Evolutionary conservation across 2,888 invertebrate species (phyloP), one percentile per base, ranked within the genome.

Genomic region (Clunio marinus): DNA sequence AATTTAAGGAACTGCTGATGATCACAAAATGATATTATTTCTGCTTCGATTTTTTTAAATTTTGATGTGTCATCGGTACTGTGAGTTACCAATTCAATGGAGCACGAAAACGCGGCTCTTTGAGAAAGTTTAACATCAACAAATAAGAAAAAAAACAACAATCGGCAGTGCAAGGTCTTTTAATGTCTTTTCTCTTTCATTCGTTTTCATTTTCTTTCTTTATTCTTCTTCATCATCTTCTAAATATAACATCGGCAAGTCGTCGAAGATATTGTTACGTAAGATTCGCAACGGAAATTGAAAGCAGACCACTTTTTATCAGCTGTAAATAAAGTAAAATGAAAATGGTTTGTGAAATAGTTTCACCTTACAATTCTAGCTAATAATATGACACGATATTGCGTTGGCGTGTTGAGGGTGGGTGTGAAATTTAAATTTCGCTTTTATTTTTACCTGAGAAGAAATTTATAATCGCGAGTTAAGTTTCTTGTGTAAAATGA

Each of bases 71-170:
- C 15, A 13, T n/a, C n/a, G n/a, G n/a, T n/a, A n/a, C n/a, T n/a
- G n/a, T 7, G 4, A 7, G 32, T 32, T 7, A 32, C 4, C 32
- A 10, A 57, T n/a, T 25, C 27, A 66, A 66, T 55, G 66, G 25
- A 63, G 63, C 63, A 63, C 46, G 45, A 46, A 63, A 63, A 63
- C 22, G 25, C 27, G 46, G 32, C 66, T 51, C 55, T 46, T 66
- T 28, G 66, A 66, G 66, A 66, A 66, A 66, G 66, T 66, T 66
- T 28, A 65, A 28, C 63, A 55, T 20, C 46, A 65, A 37, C 63
- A 46, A 65, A n/a, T 46, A 51, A 17, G 17, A 8, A 25, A 27
- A 32, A 32, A 32, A 32, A 32, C 4, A 32, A 32, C 4, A 32
- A 32, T 32, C 32, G 15, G 25, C 57, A 25, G 15, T 28, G 55